Evolutionary conservation across 1,140 invertebrate genomes (phyloP).

Genomic region (Radopholus similis): DNA sequence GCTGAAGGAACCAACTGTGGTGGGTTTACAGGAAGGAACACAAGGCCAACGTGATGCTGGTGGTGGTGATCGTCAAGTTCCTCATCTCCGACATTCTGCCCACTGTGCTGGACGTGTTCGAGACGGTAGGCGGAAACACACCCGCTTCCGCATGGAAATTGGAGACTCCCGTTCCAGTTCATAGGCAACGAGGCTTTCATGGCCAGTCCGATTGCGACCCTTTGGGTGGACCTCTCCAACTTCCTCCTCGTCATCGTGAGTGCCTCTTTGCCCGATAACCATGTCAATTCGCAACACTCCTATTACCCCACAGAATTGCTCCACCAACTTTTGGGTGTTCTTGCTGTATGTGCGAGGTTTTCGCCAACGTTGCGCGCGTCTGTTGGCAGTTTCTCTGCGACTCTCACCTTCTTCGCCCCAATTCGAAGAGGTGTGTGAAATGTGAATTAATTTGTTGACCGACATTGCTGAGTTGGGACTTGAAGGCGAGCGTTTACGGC

Average conservation of each 20-base stretch:
- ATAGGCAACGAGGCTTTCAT: slow-evolving; percentile 50
- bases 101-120: slow-evolving; percentile 53
- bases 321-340: slow-evolving; percentile 58
- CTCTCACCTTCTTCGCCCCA: not conserved
- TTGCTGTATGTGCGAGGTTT: slow-evolving; percentile 54
- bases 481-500: not conserved
- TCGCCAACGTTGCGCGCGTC: slow-evolving; percentile 24
- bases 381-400: slow-evolving; percentile 9
- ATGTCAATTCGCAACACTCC: not conserved
- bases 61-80: slow-evolving; percentile 54
- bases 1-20: not conserved
- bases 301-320: slow-evolving; percentile 40
- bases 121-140: slow-evolving; percentile 40
- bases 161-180: slow-evolving; percentile 30
- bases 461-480: not conserved
- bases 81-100: slow-evolving; percentile 53
- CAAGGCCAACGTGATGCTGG: slow-evolving; percentile 53
- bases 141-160: not conserved
- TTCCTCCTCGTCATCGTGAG: slow-evolving; percentile 46
- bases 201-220: slow-evolving; percentile 41
- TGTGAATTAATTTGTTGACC: not conserved
- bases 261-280: not conserved
- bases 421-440: not conserved
- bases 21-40: slow-evolving; percentile 49
- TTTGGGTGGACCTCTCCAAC: slow-evolving; percentile 53